phyloP scores from a whole-genome alignment of 2,888 invertebrate genomes.

The Rhagophthalmus giganteus region DNA sequence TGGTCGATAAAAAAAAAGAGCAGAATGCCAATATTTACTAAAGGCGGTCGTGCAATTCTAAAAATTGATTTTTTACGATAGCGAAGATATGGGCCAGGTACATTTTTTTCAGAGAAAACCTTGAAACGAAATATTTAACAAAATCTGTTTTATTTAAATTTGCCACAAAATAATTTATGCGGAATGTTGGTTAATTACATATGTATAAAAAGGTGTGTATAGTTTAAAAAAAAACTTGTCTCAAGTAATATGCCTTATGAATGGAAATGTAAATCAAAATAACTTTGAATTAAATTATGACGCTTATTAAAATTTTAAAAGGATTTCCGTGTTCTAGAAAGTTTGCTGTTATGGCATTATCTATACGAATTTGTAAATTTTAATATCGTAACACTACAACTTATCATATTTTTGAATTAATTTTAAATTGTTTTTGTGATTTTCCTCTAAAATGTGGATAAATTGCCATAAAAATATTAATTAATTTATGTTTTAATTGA shows the following conservation, averaged over 20 bases:
- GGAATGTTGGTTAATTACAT: neutral
- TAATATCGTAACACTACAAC: neutral
- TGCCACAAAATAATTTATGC: too few species aligned
- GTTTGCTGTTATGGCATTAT: neutral
- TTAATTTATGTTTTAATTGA: too few species aligned
- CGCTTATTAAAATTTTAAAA: neutral
- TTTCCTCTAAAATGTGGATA: too few species aligned
- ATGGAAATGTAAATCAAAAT: too few species aligned
- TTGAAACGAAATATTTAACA: too few species aligned
- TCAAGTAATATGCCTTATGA: neutral
- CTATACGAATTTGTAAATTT: neutral
- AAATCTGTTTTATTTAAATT: too few species aligned
- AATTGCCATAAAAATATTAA: too few species aligned
- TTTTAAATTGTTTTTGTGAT: too few species aligned
- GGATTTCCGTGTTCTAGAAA: too few species aligned
- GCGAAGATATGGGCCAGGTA: neutral
- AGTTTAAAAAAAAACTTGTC: neutral
- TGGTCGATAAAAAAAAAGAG: neutral
- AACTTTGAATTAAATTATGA: neutral
- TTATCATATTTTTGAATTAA: neutral
- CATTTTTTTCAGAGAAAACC: neutral
- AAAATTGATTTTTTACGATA: neutral
- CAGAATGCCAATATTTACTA: neutral
- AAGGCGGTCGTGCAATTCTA: neutral
- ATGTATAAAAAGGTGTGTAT: neutral